Percentiles rank a stretch among this genome's conserved stretches.
Conservation (phyloP, 2,113 vertebrate genomes). For the Rhombomys opimus region DNA sequence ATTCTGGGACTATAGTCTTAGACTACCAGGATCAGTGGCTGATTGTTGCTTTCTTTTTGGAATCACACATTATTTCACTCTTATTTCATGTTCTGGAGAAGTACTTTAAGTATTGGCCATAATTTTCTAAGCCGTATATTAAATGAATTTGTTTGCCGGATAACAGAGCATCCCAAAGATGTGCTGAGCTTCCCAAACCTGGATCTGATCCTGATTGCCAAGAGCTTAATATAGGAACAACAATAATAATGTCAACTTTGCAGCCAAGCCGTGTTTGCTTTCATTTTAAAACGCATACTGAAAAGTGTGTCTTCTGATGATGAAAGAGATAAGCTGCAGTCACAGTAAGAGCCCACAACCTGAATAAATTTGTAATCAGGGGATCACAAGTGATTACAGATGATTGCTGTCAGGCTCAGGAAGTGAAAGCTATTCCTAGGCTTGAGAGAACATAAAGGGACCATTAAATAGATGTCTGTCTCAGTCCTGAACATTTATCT, state of each 20-base stretch:
- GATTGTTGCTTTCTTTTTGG: background rate
- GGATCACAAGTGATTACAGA: conserved; percentile 56
- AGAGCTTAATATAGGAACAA: background rate
- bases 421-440: conserved; percentile 18
- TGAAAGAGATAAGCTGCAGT: conserved; percentile 6
- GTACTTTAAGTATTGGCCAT: background rate
- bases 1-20: background rate
- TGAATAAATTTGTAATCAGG: conserved; percentile 68
- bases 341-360: background rate
- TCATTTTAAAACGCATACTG: background rate
- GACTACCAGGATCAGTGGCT: background rate
- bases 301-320: background rate
- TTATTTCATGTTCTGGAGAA: conserved; percentile 7
- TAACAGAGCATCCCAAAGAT: background rate
- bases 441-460: conserved; percentile 33
- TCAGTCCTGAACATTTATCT: conserved; percentile 60
- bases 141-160: conserved; percentile 33
- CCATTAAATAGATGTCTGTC: conserved; percentile 31
- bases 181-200: background rate
- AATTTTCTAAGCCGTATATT: conserved; percentile 56
- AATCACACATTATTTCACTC: background rate
- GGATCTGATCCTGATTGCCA: conserved; percentile 8
- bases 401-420: conserved; percentile 54
- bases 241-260: background rate
- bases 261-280: conserved; percentile 25